Evolutionary conservation across 2,888 invertebrate genomes (phyloP), one percentile per base, ranked within the genome.

Genomic region (Apantesis nais): DNA sequence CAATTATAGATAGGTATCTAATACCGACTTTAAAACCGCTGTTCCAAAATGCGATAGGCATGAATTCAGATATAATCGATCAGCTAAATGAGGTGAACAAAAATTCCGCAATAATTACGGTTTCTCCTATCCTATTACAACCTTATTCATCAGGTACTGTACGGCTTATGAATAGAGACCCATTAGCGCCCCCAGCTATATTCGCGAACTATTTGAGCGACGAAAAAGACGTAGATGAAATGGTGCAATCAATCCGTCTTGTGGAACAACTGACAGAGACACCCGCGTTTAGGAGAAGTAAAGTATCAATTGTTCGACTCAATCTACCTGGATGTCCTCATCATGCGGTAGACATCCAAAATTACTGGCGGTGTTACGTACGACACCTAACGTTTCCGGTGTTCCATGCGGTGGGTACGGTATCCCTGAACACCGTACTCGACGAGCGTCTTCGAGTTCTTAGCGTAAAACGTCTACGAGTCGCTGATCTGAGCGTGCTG

Each of bases 331-430:
- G 78, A 0, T 92, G 93, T 70, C 86, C 88, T 5, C 31, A 48
- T 14, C 74, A 76, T 39, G 73, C 61, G 16, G 64, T 34, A 4
- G 77, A 74, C 14, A 71, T 72, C 0, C 39, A 39, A 5, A 75
- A 41, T 4, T 92, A 92, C 82, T 91, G 90, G 90, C 74, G 74
- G n/a, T 92, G 93, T 76, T 92, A 90, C 81, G 81, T 73, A 66
- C 85, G 89, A 19, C 89, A 91, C 75, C 81, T 92, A 89, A 90
- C 92, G 70, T 81, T 79, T 64, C 75, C 89, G 34, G 87, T 84
- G 69, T 88, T 80, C 78, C 92, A 92, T 78, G 83, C 91, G 48
- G 85, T 80, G 71, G 92, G 93, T 63, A 88, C 91, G 67, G 82
- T 85, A 58, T 82, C 86, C 63, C 72, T 92, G 69, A 89, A 88